Evolutionary conservation across 2,113 vertebrate genomes (phyloP), one percentile per base, ranked within the genome.

Genomic region (Grantiella picta): DNA sequence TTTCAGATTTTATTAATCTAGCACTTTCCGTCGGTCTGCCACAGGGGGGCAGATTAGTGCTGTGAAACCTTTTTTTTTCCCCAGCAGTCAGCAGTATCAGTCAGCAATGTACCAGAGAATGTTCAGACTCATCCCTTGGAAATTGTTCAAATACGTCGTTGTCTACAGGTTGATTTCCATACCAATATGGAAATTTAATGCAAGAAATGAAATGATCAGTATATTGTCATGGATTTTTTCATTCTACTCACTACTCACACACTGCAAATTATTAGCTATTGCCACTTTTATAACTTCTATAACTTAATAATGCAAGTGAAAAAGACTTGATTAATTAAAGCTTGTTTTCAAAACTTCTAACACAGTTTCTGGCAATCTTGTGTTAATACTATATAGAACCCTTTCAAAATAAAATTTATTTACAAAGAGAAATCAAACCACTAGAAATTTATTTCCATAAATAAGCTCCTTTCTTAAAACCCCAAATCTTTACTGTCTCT

Each of bases 1-100:
- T 27, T 24, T 29, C 24, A 15, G 44, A 35, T 89, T 80, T 61
- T 42, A 45, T 35, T 50, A 24, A 24, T 66, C 10, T 21, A 59
- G 29, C 24, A 15, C 2, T 28, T 81, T 65, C 57, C 40, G 38
- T 29, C 18, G 2, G 21, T 50, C 27, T 89, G 72, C 85, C 96
- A 89, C 95, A 49, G 82, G 95, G 81, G 86, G 96, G 94, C 94
- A 84, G 86, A 71, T 61, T 24, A 15, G 73, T 44, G n/a, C 83
- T 33, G 35, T 20, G 83, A 42, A 63, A 66, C 47, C 27, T 1
- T 13, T 44, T 16, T 17, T 44, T 47, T 82, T 54, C 15, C 54
- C 13, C 28, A 38, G 35, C 27, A 17, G 7, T 49, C 25, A 27
- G 38, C 47, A 17, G 22, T 12, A 36, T 15, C 38, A 20, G 15